Conservation (phyloP, 2,888 invertebrate species). For the Creontiades dilutus region DNA sequence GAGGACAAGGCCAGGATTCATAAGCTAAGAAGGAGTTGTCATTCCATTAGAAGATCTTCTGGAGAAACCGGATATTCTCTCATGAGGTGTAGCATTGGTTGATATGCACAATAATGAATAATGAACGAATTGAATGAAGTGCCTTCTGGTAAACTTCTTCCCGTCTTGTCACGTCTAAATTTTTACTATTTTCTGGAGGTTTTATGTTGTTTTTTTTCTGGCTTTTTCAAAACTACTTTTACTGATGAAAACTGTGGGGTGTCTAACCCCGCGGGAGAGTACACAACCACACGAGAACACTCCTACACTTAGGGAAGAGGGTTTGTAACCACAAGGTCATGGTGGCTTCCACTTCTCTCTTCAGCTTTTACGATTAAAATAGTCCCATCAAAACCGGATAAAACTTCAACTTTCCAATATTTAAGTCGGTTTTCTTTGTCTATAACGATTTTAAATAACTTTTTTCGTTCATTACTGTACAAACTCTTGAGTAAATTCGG, state of each 20-base stretch:
- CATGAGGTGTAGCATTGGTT: no score
- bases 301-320: conserved; percentile 76
- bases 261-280: conserved; percentile 85
- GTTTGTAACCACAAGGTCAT: conserved; percentile 70
- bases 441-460: not conserved
- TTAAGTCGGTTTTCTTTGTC: not conserved
- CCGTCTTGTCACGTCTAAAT: no score
- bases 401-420: not conserved
- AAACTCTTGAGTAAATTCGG: not conserved
- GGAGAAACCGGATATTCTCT: no score
- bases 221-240: conserved; percentile 85
- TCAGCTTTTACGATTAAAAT: conserved; percentile 49
- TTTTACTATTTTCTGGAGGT: conserved; percentile 78
- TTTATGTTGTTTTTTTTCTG: conserved; percentile 85
- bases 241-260: conserved; percentile 86
- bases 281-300: conserved; percentile 92
- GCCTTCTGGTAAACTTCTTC: no score
- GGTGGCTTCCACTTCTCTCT: conserved; percentile 56
- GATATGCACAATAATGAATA: no score
- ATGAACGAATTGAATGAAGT: no score
- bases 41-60: no score
- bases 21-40: no score
- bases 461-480: conserved; percentile 21
- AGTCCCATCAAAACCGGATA: conserved; percentile 41
- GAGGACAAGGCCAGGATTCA: no score